Percentiles rank a stretch among this genome's conserved stretches.
Evolutionary conservation across 2,113 vertebrate genomes (phyloP).

Genomic region (Parus major): DNA sequence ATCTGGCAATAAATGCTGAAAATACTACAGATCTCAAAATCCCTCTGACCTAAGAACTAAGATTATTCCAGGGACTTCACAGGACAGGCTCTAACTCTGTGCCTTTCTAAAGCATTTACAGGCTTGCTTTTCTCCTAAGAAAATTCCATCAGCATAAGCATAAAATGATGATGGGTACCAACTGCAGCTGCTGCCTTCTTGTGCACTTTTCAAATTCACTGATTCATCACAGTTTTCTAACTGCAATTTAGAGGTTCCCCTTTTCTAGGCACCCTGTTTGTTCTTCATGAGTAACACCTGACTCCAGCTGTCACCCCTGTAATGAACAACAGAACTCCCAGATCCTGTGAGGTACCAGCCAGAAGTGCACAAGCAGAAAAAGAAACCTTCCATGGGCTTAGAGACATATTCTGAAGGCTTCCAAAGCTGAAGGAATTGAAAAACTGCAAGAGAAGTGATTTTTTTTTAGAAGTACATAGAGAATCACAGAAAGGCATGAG

Average conservation of each 20-base stretch:
- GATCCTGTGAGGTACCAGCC: accelerated
- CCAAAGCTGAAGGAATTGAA: background rate
- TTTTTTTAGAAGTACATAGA: background rate
- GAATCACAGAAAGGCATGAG: background rate
- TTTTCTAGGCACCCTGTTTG: background rate
- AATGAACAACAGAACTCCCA: accelerated
- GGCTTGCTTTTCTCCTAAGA: background rate
- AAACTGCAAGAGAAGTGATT: background rate
- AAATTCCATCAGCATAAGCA: background rate
- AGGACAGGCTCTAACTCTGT: background rate
- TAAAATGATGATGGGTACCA: background rate
- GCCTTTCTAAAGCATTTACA: background rate
- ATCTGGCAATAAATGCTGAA: background rate
- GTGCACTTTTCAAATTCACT: background rate
- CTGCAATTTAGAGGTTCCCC: background rate
- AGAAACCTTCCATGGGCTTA: background rate
- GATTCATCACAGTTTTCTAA: background rate
- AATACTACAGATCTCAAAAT: background rate
- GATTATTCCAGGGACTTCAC: background rate
- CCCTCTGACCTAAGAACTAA: background rate
- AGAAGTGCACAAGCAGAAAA: accelerated
- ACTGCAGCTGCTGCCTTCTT: background rate
- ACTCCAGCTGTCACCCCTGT: background rate
- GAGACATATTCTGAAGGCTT: background rate
- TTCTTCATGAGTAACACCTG: background rate